Conservation (phyloP, 1,140 invertebrate genomes). For the Mya arenaria region DNA sequence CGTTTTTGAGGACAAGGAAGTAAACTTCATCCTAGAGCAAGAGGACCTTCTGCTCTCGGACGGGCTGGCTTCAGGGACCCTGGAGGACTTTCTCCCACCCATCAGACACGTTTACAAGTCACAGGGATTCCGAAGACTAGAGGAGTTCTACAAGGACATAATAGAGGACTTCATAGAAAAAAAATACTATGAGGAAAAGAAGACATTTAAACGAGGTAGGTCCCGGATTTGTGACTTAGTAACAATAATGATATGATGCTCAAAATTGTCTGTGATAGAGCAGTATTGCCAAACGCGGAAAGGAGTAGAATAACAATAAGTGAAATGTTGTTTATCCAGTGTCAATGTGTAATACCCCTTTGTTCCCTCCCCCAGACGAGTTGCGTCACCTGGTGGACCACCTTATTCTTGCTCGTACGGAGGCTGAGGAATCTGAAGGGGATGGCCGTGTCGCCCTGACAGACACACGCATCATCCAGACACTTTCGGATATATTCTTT, state of each 20-base stretch:
- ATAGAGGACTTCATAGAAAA: background rate
- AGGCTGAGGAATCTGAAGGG: slow-evolving; percentile 7
- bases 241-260: background rate
- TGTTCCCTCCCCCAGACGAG: background rate
- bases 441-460: background rate
- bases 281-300: background rate
- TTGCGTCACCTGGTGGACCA: background rate
- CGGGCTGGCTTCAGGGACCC: background rate
- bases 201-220: background rate
- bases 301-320: background rate
- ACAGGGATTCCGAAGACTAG: background rate
- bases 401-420: background rate
- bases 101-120: background rate
- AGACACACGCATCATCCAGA: slow-evolving; percentile 23
- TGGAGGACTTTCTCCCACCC: background rate
- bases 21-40: background rate
- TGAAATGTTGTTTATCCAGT: background rate
- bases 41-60: background rate
- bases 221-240: background rate
- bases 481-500: slow-evolving; percentile 25
- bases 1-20: background rate
- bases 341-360: background rate
- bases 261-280: background rate
- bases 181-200: background rate
- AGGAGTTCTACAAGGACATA: background rate